These are phyloP conservation scores for Meganola albula DNA, from an alignment of 2,888 invertebrate genomes.

Conservation along the genomic window DNA sequence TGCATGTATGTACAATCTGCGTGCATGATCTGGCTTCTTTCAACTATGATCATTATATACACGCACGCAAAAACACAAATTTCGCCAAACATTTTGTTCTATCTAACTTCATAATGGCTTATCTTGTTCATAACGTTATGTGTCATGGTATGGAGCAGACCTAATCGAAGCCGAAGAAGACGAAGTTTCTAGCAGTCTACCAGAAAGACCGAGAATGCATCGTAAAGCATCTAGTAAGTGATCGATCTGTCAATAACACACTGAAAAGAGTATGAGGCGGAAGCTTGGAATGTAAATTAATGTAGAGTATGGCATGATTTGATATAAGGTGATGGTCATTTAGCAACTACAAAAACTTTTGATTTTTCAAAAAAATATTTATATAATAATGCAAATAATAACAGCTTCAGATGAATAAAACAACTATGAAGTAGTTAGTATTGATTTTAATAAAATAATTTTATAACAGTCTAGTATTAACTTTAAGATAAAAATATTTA, in stretches of 20 bases:
- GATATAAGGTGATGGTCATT: no score
- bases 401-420: no score
- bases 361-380: no score
- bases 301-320: constrained; percentile 11
- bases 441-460: no score
- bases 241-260: constrained; percentile 23
- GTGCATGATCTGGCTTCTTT: constrained; percentile 55
- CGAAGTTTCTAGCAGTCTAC: constrained; percentile 67
- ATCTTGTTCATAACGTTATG: constrained; percentile 37
- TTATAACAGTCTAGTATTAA: no score
- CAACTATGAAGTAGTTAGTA: no score
- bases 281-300: constrained; percentile 27
- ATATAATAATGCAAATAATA: no score
- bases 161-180: constrained; percentile 78
- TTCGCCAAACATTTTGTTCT: constrained; percentile 31
- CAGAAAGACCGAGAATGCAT: constrained; percentile 62
- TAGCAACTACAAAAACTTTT: no score
- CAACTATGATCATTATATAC: constrained; percentile 29
- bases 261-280: constrained; percentile 21
- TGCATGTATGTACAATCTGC: constrained; percentile 43
- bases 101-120: constrained; percentile 35
- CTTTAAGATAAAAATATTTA: no score
- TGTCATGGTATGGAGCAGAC: constrained; percentile 58
- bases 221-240: constrained; percentile 80
- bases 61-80: constrained; percentile 34